A percentile compares a stretch with the other conserved stretches of the same genome.
Evolutionary conservation across 2,113 vertebrate species (phyloP).

Genomic region (Laterallus jamaicensis): DNA sequence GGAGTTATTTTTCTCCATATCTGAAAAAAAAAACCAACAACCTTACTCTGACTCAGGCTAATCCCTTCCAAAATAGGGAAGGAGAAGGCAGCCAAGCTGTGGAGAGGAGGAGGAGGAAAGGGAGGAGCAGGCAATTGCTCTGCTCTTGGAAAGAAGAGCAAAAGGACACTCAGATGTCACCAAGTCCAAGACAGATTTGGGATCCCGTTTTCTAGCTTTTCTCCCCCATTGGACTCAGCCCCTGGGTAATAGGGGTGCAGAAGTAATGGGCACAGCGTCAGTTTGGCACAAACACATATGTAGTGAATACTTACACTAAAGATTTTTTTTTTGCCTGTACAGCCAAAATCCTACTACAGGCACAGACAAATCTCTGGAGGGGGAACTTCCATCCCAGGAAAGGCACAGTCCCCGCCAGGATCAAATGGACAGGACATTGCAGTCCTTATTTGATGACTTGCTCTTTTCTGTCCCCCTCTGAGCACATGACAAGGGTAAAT

Average conservation of each 20-base stretch:
- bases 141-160: constrained; percentile 10
- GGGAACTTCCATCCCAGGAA: not conserved
- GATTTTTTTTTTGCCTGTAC: not conserved
- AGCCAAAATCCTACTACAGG: not conserved
- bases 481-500: not conserved
- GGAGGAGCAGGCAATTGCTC: not conserved
- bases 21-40: not conserved
- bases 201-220: not conserved
- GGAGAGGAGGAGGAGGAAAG: not conserved
- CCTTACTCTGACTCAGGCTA: constrained; percentile 34
- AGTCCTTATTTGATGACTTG: not conserved
- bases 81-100: not conserved
- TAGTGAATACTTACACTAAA: not conserved
- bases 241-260: not conserved
- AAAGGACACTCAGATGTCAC: not conserved
- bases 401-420: not conserved
- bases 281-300: not conserved
- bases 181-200: not conserved
- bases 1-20: not conserved
- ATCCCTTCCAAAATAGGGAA: constrained; percentile 20
- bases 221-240: not conserved
- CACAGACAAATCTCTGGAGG: not conserved
- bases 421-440: not conserved
- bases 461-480: not conserved
- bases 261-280: not conserved